These are phyloP conservation scores for Lepidothrix coronata DNA, from an alignment of 2,113 vertebrate species.

Conservation along the genomic window DNA sequence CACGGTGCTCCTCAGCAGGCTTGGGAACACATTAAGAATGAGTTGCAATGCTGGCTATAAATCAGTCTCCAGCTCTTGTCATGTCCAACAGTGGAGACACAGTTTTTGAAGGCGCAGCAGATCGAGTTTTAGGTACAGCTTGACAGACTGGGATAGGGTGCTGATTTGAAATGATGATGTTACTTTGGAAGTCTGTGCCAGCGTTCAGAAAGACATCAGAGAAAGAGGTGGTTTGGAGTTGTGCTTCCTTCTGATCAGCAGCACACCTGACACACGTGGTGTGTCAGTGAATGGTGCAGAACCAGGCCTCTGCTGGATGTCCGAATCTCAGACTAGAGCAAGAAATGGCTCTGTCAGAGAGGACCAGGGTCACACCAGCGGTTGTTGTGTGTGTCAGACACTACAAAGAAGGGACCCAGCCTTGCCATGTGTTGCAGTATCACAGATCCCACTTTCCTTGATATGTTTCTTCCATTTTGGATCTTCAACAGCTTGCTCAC, in stretches of 20 bases:
- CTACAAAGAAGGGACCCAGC: accelerated
- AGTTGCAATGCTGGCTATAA: background rate
- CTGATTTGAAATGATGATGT: background rate
- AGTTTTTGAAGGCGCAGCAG: background rate
- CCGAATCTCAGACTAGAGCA: background rate
- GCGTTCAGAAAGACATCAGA: background rate
- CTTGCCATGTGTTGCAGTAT: accelerated
- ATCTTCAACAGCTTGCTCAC: background rate
- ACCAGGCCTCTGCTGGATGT: background rate
- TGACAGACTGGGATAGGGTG: background rate
- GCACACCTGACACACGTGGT: accelerated
- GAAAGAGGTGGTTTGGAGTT: background rate
- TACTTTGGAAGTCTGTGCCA: accelerated
- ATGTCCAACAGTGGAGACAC: background rate
- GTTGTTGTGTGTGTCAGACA: background rate
- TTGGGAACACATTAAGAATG: accelerated
- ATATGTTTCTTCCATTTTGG: background rate
- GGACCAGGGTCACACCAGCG: background rate
- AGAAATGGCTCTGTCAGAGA: background rate
- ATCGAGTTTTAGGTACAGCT: background rate
- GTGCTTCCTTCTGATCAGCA: background rate
- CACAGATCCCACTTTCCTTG: background rate
- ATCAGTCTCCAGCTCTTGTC: accelerated
- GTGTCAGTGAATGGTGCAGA: accelerated
- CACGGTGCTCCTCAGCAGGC: background rate